A percentile compares a stretch with the other conserved stretches of the same genome.
phyloP scores from a whole-genome alignment of 2,797 vertebrate species.

The Mycteria americana region DNA sequence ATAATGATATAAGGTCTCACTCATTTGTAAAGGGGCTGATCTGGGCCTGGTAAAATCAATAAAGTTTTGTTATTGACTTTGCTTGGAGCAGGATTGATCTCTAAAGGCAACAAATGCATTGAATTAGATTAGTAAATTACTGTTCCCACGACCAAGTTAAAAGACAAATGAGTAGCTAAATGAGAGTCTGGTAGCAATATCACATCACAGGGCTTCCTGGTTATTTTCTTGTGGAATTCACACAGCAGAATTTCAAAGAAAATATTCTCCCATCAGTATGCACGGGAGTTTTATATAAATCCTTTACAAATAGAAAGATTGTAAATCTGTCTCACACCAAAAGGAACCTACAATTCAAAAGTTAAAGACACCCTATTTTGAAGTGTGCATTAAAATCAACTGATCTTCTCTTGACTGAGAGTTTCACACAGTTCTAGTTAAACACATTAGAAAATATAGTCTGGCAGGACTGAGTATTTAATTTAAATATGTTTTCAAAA shows the following conservation, averaged over 20 bases:
- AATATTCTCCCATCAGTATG: not conserved
- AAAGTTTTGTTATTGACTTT: conserved; percentile 10
- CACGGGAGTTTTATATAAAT: not conserved
- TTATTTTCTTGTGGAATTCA: conserved; percentile 63
- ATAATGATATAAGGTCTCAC: not conserved
- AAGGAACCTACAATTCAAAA: not conserved
- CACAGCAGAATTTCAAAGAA: not conserved
- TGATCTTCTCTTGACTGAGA: not conserved
- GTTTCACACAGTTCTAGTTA: not conserved
- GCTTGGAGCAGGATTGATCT: not conserved
- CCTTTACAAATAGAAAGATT: not conserved
- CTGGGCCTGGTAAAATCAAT: not conserved
- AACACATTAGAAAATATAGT: not conserved
- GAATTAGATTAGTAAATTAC: conserved; percentile 71
- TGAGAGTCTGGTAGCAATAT: conserved; percentile 53
- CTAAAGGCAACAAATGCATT: conserved; percentile 31
- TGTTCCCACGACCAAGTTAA: conserved; percentile 62
- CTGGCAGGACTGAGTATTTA: not conserved
- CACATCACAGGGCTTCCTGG: conserved; percentile 37
- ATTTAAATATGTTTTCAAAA: conserved; percentile 32
- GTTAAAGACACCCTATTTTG: not conserved
- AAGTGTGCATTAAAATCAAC: not conserved
- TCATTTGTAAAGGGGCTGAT: not conserved
- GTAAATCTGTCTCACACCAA: not conserved
- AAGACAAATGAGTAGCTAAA: conserved; percentile 66